Evolutionary conservation across 2,797 vertebrate species (phyloP).

Genomic region (Bufotes viridis): DNA sequence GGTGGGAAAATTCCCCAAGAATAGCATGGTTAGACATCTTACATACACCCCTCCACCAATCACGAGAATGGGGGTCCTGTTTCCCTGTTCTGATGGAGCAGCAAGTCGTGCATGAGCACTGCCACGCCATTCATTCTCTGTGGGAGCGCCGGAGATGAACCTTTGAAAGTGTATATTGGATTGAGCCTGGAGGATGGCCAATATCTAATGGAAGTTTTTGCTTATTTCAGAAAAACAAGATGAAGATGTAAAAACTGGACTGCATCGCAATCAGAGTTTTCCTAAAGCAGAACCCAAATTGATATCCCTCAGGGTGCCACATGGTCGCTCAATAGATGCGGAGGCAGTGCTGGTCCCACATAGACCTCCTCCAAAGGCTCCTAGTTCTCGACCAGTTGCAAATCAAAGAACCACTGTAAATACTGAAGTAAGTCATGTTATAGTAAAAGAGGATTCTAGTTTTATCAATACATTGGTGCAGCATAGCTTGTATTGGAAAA

Average conservation of each 20-base stretch:
- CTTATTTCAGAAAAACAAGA: slow-evolving; percentile 72
- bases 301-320: slow-evolving; percentile 57
- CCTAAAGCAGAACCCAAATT: slow-evolving; percentile 64
- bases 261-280: slow-evolving; percentile 62
- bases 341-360: slow-evolving; percentile 69
- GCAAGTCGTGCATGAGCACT: too few species aligned
- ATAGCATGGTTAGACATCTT: too few species aligned
- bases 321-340: slow-evolving; percentile 39
- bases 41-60: too few species aligned
- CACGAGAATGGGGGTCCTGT: too few species aligned
- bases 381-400: slow-evolving; percentile 68
- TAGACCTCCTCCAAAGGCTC: slow-evolving; percentile 75
- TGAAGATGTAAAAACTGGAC: slow-evolving; percentile 64
- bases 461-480: too few species aligned
- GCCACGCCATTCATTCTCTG: too few species aligned
- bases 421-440: slow-evolving; percentile 67
- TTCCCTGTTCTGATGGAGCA: too few species aligned
- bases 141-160: too few species aligned
- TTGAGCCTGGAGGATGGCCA: not conserved
- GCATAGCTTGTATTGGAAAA: too few species aligned
- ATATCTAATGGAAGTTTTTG: not conserved
- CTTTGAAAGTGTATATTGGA: not conserved
- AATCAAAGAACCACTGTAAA: slow-evolving; percentile 67
- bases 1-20: too few species aligned
- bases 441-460: not conserved